Base-by-base conservation (phyloP, 2,113 vertebrate genomes). In the Alethe diademata region DNA sequence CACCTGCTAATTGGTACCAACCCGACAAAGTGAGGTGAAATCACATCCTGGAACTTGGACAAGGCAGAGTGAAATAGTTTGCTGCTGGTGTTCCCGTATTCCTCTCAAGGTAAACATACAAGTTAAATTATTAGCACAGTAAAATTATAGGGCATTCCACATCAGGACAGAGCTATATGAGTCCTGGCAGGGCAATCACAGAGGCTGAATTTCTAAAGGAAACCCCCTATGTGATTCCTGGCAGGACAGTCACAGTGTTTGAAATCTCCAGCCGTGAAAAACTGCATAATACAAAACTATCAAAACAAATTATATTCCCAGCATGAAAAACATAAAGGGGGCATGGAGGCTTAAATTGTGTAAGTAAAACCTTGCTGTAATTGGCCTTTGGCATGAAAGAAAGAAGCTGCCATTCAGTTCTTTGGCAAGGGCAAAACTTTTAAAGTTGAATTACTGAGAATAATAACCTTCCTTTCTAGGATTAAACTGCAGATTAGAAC, bases 271-370 rank as follows among this genome's bases (percentile, higher is more conserved):
- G 90, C 92, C 5, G 14, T 94, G 96, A 88, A 93, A 96, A 96
- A 90, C 57, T 86, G 65, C 65, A 81, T 81, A 96, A 97, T 93
- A 48, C 35, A 83, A 90, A 95, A 61, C 83, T 96, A 96, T 96
- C 93, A 95, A 96, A 97, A 97, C 95, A 95, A 85, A 92, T 45
- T 25, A 86, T 97, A 91, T 83, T 96, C 93, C 73, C 93, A 92
- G 90, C 86, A 90, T 69, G 86, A 90, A 83, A 93, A 96, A 93
- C 2, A 35, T 89, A 90, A 92, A 97, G 80, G 64, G 42, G 47
- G 64, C 64, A 89, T 19, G 42, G 56, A 93, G 40, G 82, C 70
- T 96, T 96, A 90, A 87, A 87, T 26, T 89, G 79, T 72, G 58
- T 96, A 96, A 91, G 62, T 62, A 92, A 97, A 94, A 92, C n/a